Evolutionary conservation across 2,797 vertebrate species (phyloP), one percentile per base, ranked within the genome.

Genomic region (Eulemur albifrons): DNA sequence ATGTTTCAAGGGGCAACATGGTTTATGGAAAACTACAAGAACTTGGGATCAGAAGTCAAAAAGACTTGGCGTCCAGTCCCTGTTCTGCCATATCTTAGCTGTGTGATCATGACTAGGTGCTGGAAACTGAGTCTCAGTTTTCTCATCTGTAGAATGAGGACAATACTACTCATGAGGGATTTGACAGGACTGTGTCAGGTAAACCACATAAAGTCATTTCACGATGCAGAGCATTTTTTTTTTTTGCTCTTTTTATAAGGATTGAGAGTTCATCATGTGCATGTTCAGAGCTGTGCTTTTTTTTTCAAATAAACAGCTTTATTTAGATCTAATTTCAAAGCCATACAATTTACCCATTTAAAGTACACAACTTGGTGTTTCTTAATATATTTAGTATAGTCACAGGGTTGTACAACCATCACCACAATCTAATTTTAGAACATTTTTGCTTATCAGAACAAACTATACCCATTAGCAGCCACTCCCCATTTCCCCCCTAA

Each of bases 311-410:
- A 92, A 65, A 79, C 11, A 70, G 12, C 7, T 84, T 93, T 82
- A 87, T 92, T 79, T 77, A 84, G 48, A 40, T 54, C 77, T 87
- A 65, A 94, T 94, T 84, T 94, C 54, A 14, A 93, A 93, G 25
- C 27, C 59, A 80, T 90, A 79, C 84, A 82, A 67, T 57, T 35
- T 32, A 45, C 40, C 48, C 48, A 61, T 79, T 96, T 90, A 83
- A 92, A 97, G 70, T 83, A 25, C 32, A 63, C 43, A 91, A 43
- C 48, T 81, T 52, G 90, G 14, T 50, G 18, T 86, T 95, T 59
- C 82, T 67, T 63, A 12, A 76, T 12, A 23, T 77, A 77, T 52
- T 77, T 94, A 93, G 63, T 73, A 50, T 93, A 93, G 50, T 90
- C 61, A 90, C 30, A 59, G 63, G 21, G 18, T 57, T 92, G 21